Percentiles rank a stretch among this genome's conserved stretches.
These are phyloP conservation scores for Diadegma fenestrale DNA, from an alignment of 2,888 invertebrate species.

Conservation along the genomic window DNA sequence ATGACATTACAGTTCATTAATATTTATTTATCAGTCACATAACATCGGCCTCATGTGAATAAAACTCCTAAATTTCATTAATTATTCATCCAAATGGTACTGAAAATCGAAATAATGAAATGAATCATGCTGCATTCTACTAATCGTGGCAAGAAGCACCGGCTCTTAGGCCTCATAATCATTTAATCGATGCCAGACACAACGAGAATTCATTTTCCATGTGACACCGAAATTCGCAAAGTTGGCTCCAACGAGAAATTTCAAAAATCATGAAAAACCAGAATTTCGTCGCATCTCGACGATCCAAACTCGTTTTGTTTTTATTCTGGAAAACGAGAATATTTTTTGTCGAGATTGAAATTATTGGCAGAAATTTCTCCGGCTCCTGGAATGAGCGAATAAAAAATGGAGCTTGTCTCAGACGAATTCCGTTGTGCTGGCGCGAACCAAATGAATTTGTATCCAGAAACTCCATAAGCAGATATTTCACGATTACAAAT, in stretches of 20 bases:
- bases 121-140: constrained; percentile 68
- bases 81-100: background rate
- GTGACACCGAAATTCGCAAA: too few relatives aligned
- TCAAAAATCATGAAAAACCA: too few relatives aligned
- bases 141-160: constrained; percentile 27
- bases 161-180: constrained; percentile 8
- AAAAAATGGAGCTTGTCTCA: background rate
- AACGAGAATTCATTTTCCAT: background rate
- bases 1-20: constrained; percentile 34
- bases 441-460: constrained; percentile 13
- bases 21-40: constrained; percentile 34
- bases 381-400: background rate
- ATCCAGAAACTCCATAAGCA: constrained; percentile 20
- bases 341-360: too few relatives aligned
- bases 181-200: constrained; percentile 6
- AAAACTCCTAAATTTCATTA: background rate
- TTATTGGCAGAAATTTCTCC: too few relatives aligned
- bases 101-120: constrained; percentile 39
- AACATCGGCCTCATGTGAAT: constrained; percentile 4
- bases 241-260: too few relatives aligned
- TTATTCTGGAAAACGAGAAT: background rate
- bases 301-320: background rate
- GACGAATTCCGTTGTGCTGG: background rate
- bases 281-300: too few relatives aligned
- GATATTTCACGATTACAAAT: constrained; percentile 1